Evolutionary conservation across 2,113 vertebrate genomes (phyloP).

Genomic region (Atlantisia rogersi): DNA sequence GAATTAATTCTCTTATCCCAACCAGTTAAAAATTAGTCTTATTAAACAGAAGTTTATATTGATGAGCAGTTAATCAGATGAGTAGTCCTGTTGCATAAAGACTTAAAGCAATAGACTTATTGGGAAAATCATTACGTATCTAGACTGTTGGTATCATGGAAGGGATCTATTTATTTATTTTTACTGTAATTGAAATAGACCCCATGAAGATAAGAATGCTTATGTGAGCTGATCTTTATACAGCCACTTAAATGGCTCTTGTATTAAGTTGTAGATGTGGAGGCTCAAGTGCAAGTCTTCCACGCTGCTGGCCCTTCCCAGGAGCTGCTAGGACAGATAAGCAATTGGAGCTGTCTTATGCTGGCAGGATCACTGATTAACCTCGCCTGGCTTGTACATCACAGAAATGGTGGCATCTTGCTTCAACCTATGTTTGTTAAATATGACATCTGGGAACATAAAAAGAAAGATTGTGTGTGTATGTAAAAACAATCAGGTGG

Average conservation of each 20-base stretch:
- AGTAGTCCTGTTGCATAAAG: neutral
- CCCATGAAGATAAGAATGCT: neutral
- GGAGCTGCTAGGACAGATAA: neutral
- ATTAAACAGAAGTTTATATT: neutral
- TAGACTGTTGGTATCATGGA: neutral
- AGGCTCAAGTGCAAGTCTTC: neutral
- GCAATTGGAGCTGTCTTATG: neutral
- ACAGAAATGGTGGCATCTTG: neutral
- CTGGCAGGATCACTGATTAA: neutral
- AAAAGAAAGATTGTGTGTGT: neutral
- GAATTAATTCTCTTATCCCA: neutral
- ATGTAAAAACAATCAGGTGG: slow-evolving; percentile 1
- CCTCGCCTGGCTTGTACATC: neutral
- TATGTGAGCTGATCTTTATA: neutral
- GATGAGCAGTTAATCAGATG: neutral
- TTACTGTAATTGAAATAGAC: neutral
- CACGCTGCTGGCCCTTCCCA: neutral
- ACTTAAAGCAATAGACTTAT: neutral
- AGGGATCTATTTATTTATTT: neutral
- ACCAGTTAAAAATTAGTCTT: neutral
- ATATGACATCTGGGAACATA: neutral
- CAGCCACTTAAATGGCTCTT: neutral
- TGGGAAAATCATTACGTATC: neutral
- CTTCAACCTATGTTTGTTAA: neutral
- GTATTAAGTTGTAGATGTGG: neutral